phyloP scores from a whole-genome alignment of 2,797 vertebrate genomes.

The Babyrousa celebensis region DNA sequence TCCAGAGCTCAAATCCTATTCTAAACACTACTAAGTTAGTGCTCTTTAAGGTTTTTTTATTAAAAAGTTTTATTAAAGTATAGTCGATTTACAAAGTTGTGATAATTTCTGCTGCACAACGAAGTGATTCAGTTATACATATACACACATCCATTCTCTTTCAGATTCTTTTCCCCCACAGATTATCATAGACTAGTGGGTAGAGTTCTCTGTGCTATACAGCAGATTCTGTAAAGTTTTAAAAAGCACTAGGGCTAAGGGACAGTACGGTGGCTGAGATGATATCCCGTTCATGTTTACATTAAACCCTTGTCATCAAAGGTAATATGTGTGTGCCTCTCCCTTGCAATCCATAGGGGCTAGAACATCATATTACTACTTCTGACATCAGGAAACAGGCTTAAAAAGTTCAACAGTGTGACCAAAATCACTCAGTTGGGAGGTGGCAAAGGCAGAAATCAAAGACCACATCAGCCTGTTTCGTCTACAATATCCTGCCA shows the following conservation, averaged over 20 bases:
- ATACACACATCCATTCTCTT: too few relatives aligned
- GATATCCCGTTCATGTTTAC: slow-evolving; percentile 39
- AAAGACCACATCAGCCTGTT: slow-evolving; percentile 28
- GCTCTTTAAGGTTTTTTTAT: neutral
- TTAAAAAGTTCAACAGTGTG: slow-evolving; percentile 3
- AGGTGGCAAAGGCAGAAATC: slow-evolving; percentile 46
- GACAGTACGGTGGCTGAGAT: slow-evolving; percentile 27
- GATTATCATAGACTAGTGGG: too few relatives aligned
- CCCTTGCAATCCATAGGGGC: neutral
- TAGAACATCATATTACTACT: neutral
- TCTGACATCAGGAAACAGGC: slow-evolving; percentile 63
- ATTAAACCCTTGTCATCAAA: slow-evolving; percentile 19
- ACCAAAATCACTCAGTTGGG: neutral
- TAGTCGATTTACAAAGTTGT: too few relatives aligned
- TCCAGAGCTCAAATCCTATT: slow-evolving; percentile 33
- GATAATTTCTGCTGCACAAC: too few relatives aligned
- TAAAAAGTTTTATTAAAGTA: too few relatives aligned
- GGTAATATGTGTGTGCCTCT: neutral
- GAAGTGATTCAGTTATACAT: too few relatives aligned
- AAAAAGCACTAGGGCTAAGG: slow-evolving; percentile 27
- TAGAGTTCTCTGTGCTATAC: too few relatives aligned
- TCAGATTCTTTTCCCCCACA: too few relatives aligned
- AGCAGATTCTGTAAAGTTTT: neutral
- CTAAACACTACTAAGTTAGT: slow-evolving; percentile 52
- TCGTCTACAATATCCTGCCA: slow-evolving; percentile 28